Evolutionary conservation across 2,797 vertebrate genomes (phyloP).

Genomic region (Cheirogaleus major): DNA sequence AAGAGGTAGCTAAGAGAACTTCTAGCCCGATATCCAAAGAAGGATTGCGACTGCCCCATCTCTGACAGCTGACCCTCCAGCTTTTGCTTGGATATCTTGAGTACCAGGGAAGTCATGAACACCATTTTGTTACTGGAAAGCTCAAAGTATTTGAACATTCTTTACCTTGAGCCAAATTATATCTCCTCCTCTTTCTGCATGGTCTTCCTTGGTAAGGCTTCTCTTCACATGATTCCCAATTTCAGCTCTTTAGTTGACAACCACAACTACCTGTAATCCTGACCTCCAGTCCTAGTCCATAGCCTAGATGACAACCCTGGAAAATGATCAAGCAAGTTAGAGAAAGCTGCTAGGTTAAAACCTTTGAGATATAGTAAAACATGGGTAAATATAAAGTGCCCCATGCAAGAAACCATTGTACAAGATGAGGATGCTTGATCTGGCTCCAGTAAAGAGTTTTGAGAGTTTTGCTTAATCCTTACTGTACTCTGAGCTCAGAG

Average conservation of each 20-base stretch:
- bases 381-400: not conserved
- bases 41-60: not conserved
- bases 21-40: not conserved
- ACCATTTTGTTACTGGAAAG: not conserved
- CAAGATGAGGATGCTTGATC: not conserved
- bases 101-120: not conserved
- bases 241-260: not conserved
- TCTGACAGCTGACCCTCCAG: not conserved
- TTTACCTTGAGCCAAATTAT: slow-evolving; percentile 4
- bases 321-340: not conserved
- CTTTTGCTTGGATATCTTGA: not conserved
- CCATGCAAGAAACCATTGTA: not conserved
- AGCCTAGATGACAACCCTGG: not conserved
- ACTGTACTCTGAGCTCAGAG: not conserved
- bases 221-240: not conserved
- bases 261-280: not conserved
- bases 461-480: not conserved
- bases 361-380: not conserved
- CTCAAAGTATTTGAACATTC: not conserved
- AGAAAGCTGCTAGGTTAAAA: slow-evolving; percentile 20
- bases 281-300: not conserved
- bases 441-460: not conserved
- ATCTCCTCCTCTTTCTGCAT: not conserved
- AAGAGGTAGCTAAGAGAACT: not conserved
- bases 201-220: not conserved